Percentiles rank a stretch among this genome's conserved stretches.
Conservation (phyloP, 1,140 invertebrate genomes). For the Bombus ignitus region DNA sequence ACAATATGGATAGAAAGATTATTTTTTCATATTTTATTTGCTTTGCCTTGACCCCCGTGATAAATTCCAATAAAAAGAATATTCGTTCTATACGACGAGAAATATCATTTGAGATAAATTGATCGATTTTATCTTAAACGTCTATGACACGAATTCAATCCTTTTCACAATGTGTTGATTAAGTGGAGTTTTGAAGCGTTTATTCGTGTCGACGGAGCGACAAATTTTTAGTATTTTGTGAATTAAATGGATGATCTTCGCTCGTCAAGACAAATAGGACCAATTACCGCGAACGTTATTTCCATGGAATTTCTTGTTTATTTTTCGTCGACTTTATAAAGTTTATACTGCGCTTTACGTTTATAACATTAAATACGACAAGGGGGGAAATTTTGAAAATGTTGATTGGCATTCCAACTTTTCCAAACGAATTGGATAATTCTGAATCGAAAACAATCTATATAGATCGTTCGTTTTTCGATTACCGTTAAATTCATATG, state of each 20-base stretch:
- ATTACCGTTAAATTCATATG: neutral
- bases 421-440: neutral
- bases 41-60: neutral
- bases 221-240: slow-evolving; percentile 4
- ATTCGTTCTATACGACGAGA: neutral
- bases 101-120: neutral
- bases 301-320: neutral
- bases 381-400: neutral
- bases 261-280: neutral
- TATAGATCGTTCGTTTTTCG: neutral
- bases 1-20: neutral
- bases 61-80: slow-evolving; percentile 9
- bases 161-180: slow-evolving; percentile 17
- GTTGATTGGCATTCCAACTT: neutral
- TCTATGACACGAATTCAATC: neutral
- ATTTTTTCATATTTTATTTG: neutral
- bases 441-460: neutral
- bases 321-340: neutral
- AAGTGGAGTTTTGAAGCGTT: slow-evolving; percentile 8
- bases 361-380: neutral
- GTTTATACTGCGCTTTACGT: no score
- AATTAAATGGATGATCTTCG: neutral
- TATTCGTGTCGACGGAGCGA: neutral
- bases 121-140: neutral
- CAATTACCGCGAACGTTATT: neutral